Evolutionary conservation across 2,888 invertebrate species (phyloP).

Genomic region (Cryptops parisi): DNA sequence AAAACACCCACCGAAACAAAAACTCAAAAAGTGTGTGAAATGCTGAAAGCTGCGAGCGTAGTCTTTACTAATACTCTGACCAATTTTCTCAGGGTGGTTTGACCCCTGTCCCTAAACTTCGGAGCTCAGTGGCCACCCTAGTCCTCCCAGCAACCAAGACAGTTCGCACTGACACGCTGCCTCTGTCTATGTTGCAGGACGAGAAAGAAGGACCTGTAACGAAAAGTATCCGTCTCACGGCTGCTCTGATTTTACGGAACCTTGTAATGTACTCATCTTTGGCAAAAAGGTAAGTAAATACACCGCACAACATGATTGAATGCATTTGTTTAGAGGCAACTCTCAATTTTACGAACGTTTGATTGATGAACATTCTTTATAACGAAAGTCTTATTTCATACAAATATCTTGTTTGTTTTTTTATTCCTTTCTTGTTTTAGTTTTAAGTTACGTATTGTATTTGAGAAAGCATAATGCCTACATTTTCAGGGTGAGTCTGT

Average conservation of each 20-base stretch:
- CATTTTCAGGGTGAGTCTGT: no score
- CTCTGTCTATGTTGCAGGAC: slow-evolving; percentile 47
- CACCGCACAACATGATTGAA: no score
- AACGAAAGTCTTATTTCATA: no score
- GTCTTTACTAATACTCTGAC: no score
- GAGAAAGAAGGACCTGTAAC: slow-evolving; percentile 98
- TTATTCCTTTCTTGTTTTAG: no score
- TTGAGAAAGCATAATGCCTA: no score
- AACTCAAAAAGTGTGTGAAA: no score
- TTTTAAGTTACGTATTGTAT: no score
- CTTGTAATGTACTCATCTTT: slow-evolving; percentile 84
- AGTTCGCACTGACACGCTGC: background rate
- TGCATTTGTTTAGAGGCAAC: no score
- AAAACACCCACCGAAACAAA: no score
- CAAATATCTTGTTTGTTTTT: no score
- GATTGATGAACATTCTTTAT: slow-evolving; percentile 13
- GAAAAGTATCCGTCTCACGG: slow-evolving; percentile 93
- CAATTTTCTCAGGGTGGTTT: background rate
- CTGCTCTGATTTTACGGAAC: slow-evolving; percentile 91
- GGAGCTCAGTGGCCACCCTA: background rate
- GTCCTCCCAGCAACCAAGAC: background rate
- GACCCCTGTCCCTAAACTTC: background rate
- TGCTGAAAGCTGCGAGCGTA: no score
- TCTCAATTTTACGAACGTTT: background rate
- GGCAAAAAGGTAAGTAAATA: slow-evolving; percentile 84